Evolutionary conservation across 2,113 vertebrate genomes (phyloP).

Genomic region (Struthidea cinerea): DNA sequence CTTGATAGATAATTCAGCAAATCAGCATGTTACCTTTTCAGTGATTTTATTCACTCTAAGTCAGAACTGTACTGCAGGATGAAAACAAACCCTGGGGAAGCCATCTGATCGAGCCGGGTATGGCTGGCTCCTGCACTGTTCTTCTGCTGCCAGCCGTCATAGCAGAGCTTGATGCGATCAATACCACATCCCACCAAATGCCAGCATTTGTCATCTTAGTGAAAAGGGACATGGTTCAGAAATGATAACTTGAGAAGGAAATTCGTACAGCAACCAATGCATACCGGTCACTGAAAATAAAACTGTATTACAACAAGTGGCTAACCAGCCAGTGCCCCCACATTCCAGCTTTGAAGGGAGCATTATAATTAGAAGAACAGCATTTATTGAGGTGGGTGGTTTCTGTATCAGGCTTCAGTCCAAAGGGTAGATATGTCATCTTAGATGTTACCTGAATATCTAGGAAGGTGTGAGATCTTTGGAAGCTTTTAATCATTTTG

Average conservation of each 20-base stretch:
- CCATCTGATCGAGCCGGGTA: neutral
- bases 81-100: neutral
- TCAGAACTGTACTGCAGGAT: neutral
- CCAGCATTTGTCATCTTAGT: conserved; percentile 1
- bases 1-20: conserved; percentile 2
- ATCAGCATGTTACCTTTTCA: conserved; percentile 13
- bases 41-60: conserved; percentile 4
- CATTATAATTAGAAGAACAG: neutral
- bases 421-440: neutral
- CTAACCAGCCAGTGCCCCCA: neutral
- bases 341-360: neutral
- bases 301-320: neutral
- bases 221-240: neutral
- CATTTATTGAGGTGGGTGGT: neutral
- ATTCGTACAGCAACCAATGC: neutral
- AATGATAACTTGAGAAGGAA: neutral
- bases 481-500: neutral
- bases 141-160: neutral
- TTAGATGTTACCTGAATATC: neutral
- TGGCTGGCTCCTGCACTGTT: neutral
- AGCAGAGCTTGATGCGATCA: neutral
- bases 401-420: neutral
- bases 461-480: neutral
- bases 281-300: neutral
- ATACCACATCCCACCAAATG: neutral